These are phyloP conservation scores for Apostichopus californicus DNA, from an alignment of 35 echinoderm and acorn worm genomes.

Conservation along the genomic window DNA sequence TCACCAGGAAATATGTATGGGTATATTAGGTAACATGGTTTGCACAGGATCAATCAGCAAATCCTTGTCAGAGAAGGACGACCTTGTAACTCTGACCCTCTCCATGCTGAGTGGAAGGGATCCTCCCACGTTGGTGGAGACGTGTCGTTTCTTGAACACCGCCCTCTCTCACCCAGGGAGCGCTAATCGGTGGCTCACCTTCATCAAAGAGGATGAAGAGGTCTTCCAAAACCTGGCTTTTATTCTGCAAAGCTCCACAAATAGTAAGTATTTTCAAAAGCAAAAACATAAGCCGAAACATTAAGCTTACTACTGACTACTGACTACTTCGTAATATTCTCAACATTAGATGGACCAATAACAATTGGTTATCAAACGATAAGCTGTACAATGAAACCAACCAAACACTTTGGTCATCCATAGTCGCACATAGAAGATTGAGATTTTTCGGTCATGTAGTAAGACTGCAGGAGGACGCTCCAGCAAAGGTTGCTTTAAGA, in stretches of 20 bases:
- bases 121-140: conserved; percentile 82
- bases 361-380: too few relatives aligned
- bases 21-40: conserved; percentile 94
- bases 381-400: too few relatives aligned
- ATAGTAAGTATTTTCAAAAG: conserved; percentile 86
- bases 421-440: too few relatives aligned
- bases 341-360: too few relatives aligned
- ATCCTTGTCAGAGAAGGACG: neutral
- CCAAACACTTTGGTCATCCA: too few relatives aligned
- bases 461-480: too few relatives aligned
- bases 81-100: conserved; percentile 54
- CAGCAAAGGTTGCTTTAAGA: too few relatives aligned
- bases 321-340: too few relatives aligned
- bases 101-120: conserved; percentile 71
- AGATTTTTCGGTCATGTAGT: too few relatives aligned
- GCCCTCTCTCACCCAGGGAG: conserved; percentile 56
- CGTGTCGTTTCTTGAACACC: conserved; percentile 69
- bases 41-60: conserved; percentile 67
- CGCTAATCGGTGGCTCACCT: conserved; percentile 54
- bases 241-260: conserved; percentile 94
- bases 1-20: conserved; percentile 83
- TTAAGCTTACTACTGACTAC: too few relatives aligned
- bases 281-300: too few relatives aligned
- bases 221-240: conserved; percentile 71
- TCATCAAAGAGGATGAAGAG: conserved; percentile 55